These are phyloP conservation scores for Steinernema khuongi DNA, from an alignment of 1,140 invertebrate species.

Conservation along the genomic window DNA sequence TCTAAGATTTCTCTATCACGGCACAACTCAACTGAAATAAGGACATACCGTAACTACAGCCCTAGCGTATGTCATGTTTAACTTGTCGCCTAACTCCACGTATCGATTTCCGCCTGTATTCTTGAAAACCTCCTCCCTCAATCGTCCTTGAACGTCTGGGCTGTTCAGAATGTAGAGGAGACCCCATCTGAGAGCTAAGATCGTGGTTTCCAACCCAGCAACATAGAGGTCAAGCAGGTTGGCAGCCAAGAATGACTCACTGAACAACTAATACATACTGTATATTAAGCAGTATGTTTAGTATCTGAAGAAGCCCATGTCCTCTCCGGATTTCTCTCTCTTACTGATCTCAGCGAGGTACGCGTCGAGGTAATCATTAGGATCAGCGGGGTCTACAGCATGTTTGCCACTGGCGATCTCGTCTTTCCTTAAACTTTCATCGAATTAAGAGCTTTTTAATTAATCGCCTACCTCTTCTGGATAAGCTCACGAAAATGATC, in stretches of 20 bases:
- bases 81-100: conserved; percentile 4
- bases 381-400: not conserved
- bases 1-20: not conserved
- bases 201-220: conserved; percentile 25
- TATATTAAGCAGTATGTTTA: too few species aligned
- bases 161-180: conserved; percentile 17
- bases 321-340: not conserved
- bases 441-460: not conserved
- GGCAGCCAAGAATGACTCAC: conserved; percentile 1
- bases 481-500: not conserved
- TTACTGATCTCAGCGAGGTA: not conserved
- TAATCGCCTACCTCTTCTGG: not conserved
- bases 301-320: not conserved
- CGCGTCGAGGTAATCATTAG: not conserved
- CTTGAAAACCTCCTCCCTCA: not conserved
- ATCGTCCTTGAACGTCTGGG: conserved; percentile 4
- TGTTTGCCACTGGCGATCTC: conserved; percentile 3
- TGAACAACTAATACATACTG: too few species aligned
- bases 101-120: conserved; percentile 12
- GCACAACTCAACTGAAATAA: not conserved
- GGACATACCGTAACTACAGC: conserved; percentile 12
- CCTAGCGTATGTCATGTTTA: not conserved
- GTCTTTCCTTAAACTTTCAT: conserved; percentile 18
- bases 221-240: conserved; percentile 22
- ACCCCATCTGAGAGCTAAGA: not conserved